Evolutionary conservation across 2,888 invertebrate species (phyloP).

Genomic region (Adineta ricciae): DNA sequence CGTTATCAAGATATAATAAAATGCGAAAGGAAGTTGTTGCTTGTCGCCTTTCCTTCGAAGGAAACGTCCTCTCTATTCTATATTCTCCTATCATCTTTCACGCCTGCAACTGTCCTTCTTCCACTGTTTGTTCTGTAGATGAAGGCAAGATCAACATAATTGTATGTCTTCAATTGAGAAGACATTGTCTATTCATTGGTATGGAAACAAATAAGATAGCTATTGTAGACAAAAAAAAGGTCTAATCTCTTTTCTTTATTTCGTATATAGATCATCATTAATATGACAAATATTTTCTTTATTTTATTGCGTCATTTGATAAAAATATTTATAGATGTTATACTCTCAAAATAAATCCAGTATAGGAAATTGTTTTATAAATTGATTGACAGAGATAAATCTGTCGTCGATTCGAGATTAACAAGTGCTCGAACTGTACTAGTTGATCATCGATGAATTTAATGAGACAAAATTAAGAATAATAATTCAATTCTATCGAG

Average conservation of each 20-base stretch:
- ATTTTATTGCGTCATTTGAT: not conserved
- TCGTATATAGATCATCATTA: not conserved
- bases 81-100: not conserved
- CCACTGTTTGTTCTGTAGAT: not conserved
- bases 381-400: no score
- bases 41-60: not conserved
- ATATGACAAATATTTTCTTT: not conserved
- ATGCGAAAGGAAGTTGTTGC: not conserved
- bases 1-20: not conserved
- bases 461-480: no score
- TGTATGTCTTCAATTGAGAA: not conserved
- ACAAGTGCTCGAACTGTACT: no score
- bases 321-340: no score
- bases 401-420: no score
- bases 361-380: no score
- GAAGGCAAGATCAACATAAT: not conserved
- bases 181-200: not conserved
- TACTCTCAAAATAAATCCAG: no score
- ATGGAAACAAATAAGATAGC: not conserved
- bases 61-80: not conserved
- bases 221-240: not conserved
- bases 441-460: no score
- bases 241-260: not conserved
- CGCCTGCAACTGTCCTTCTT: slow-evolving; percentile 6
- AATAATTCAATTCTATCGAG: not conserved